phyloP scores from a whole-genome alignment of 2,888 invertebrate species.

The Andrena hattorfiana region DNA sequence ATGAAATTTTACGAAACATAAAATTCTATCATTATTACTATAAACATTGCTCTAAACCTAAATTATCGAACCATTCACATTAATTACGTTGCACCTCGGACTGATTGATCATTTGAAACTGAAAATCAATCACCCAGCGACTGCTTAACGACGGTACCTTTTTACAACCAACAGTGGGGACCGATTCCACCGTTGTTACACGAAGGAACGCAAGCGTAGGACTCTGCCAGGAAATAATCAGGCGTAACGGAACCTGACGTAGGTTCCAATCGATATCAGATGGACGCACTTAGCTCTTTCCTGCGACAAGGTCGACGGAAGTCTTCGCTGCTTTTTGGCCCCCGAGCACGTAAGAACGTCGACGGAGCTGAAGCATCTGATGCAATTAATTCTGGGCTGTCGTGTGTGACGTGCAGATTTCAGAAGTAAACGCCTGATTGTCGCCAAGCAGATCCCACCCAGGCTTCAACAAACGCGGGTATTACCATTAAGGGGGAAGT shows the following conservation, averaged over 20 bases:
- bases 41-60: no score
- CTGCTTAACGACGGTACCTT: constrained; percentile 12
- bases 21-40: no score
- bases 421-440: constrained; percentile 65
- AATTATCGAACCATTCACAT: neutral
- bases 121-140: constrained; percentile 30
- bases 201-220: constrained; percentile 38
- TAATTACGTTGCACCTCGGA: neutral
- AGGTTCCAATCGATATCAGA: constrained; percentile 59
- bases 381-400: constrained; percentile 71
- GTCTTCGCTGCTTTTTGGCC: constrained; percentile 52
- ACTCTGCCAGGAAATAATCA: constrained; percentile 38
- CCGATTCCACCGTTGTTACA: constrained; percentile 41
- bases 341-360: constrained; percentile 56
- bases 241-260: constrained; percentile 49
- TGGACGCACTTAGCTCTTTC: constrained; percentile 73
- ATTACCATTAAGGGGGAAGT: neutral
- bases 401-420: constrained; percentile 64
- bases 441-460: constrained; percentile 22
- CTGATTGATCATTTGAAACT: constrained; percentile 5
- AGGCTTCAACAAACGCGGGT: neutral
- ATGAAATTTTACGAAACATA: no score
- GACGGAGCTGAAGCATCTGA: constrained; percentile 37
- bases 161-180: constrained; percentile 23
- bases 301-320: constrained; percentile 51